These are phyloP conservation scores for Falco novaeseelandiae DNA, from an alignment of 2,797 vertebrate species.

Conservation along the genomic window DNA sequence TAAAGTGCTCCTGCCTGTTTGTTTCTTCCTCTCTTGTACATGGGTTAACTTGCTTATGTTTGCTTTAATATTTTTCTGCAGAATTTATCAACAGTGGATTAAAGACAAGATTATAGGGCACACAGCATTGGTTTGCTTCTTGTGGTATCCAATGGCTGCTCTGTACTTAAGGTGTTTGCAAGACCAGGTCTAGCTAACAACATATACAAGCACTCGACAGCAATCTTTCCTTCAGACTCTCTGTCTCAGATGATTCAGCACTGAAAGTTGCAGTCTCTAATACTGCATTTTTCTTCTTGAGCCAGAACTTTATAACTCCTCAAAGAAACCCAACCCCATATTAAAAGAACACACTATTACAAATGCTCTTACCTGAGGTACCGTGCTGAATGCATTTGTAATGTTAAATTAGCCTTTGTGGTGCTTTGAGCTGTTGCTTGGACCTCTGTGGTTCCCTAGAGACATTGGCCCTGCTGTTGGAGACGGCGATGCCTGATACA, in stretches of 20 bases:
- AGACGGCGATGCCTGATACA: rapidly evolving
- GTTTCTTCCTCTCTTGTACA: background rate
- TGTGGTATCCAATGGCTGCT: background rate
- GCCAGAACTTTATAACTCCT: background rate
- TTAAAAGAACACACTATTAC: background rate
- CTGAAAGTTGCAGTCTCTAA: background rate
- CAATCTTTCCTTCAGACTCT: background rate
- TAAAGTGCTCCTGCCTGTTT: background rate
- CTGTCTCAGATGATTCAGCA: conserved; percentile 29
- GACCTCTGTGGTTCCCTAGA: background rate
- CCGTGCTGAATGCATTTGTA: background rate
- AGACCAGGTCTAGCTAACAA: background rate
- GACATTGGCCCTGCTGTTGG: background rate
- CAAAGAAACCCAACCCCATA: background rate
- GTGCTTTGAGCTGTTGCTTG: background rate
- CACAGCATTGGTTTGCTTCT: background rate
- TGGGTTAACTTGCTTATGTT: background rate
- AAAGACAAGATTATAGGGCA: conserved; percentile 2
- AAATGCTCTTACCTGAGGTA: background rate
- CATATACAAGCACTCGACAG: background rate
- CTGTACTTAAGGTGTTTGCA: background rate
- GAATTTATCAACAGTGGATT: conserved; percentile 15
- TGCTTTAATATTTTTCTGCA: background rate
- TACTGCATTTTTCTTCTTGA: conserved; percentile 8
- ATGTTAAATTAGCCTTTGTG: background rate